Conservation (phyloP, 2,797 vertebrate genomes). For the Myoxocephalus aenaeus region DNA sequence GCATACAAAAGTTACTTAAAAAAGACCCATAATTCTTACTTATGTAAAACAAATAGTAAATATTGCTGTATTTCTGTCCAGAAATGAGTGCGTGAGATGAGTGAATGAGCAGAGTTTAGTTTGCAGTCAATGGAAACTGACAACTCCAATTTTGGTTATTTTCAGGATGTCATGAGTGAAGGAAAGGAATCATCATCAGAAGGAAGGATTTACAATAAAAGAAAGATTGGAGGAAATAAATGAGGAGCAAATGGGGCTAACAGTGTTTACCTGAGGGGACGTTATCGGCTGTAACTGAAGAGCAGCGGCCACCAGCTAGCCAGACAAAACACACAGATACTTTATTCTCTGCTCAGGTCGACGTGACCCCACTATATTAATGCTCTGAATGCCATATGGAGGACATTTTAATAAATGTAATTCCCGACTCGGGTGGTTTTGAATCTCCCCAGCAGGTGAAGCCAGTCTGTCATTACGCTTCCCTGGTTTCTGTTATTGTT, state of each 20-base stretch:
- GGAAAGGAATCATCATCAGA: not conserved
- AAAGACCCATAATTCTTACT: too few species aligned
- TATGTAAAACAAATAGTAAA: too few species aligned
- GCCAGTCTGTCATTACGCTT: slow-evolving; percentile 31
- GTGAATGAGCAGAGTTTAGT: slow-evolving; percentile 4
- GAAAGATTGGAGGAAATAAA: not conserved
- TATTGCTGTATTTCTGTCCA: too few species aligned
- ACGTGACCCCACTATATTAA: not conserved
- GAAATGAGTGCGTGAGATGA: too few species aligned
- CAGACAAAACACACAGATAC: not conserved
- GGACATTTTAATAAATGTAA: not conserved
- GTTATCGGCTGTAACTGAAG: too few species aligned
- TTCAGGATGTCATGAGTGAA: not conserved
- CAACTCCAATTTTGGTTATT: not conserved
- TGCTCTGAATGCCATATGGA: not conserved
- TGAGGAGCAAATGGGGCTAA: not conserved
- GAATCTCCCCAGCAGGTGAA: slow-evolving; percentile 20
- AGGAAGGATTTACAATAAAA: not conserved
- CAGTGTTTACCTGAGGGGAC: too few species aligned
- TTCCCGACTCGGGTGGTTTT: not conserved
- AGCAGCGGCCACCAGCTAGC: too few species aligned
- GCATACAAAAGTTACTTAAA: too few species aligned
- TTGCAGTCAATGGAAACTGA: not conserved
- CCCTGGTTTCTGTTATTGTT: slow-evolving; percentile 39
- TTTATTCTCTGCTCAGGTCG: not conserved